Conservation (phyloP, 1,140 invertebrate species). For the Dinoponera quadriceps region DNA sequence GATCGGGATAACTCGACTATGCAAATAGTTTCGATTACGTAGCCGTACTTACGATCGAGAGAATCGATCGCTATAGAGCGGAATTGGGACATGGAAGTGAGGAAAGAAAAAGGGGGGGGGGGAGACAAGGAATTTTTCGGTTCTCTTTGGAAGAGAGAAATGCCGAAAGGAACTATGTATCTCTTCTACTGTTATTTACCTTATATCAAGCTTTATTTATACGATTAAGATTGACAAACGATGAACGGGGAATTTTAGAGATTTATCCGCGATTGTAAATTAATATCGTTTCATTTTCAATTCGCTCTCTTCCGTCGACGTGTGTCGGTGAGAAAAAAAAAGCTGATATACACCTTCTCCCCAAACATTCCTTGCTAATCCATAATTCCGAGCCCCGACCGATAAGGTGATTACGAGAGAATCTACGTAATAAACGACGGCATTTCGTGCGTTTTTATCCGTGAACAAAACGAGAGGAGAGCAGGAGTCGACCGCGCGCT, state of each 20-base stretch:
- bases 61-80: slow-evolving; percentile 65
- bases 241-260: slow-evolving; percentile 7
- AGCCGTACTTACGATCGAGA: slow-evolving; percentile 65
- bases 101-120: neutral
- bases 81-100: slow-evolving; percentile 55
- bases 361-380: too few relatives aligned
- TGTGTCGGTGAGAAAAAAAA: neutral
- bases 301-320: neutral
- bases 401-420: too few relatives aligned
- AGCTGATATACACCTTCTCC: too few relatives aligned
- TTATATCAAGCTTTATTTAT: slow-evolving; percentile 13
- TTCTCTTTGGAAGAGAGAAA: slow-evolving; percentile 32
- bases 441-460: too few relatives aligned
- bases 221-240: slow-evolving; percentile 37
- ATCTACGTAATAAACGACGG: too few relatives aligned
- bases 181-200: slow-evolving; percentile 45
- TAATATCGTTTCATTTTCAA: slow-evolving; percentile 17
- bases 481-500: neutral
- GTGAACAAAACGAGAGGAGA: too few relatives aligned
- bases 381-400: too few relatives aligned
- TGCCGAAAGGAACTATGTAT: slow-evolving; percentile 40
- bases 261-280: slow-evolving; percentile 35
- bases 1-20: slow-evolving; percentile 54
- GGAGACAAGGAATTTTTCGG: slow-evolving; percentile 55
- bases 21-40: slow-evolving; percentile 63